Evolutionary conservation across 2,113 vertebrate species (phyloP).

Genomic region (Cyprinodon variegatus): DNA sequence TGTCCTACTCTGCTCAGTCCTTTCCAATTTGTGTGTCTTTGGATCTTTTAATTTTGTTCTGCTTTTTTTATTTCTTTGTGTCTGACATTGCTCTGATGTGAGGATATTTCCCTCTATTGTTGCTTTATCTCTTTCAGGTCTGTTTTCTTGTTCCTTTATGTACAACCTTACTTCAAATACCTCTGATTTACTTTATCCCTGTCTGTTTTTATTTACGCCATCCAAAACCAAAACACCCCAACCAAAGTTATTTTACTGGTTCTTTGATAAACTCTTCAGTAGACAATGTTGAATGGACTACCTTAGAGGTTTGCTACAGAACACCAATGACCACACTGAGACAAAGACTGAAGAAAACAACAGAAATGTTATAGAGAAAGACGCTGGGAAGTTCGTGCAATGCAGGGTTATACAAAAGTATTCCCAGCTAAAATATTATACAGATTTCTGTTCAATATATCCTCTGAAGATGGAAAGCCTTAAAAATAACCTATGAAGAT

Average conservation of each 20-base stretch:
- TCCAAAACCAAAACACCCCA: background rate
- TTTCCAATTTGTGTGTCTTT: background rate
- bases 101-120: constrained; percentile 3
- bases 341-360: background rate
- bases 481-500: background rate
- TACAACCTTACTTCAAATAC: constrained; percentile 9
- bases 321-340: background rate
- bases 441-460: background rate
- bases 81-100: background rate
- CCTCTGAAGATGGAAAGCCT: no score
- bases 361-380: background rate
- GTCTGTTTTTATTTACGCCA: background rate
- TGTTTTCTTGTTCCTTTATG: background rate
- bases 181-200: constrained; percentile 9
- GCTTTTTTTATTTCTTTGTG: background rate
- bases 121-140: background rate
- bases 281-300: background rate
- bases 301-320: background rate
- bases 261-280: background rate
- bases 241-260: background rate
- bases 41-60: background rate
- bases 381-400: background rate
- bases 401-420: background rate
- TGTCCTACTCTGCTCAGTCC: background rate
- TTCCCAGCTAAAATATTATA: background rate